phyloP scores from a whole-genome alignment of 2,888 invertebrate genomes.

The Acronicta psi region DNA sequence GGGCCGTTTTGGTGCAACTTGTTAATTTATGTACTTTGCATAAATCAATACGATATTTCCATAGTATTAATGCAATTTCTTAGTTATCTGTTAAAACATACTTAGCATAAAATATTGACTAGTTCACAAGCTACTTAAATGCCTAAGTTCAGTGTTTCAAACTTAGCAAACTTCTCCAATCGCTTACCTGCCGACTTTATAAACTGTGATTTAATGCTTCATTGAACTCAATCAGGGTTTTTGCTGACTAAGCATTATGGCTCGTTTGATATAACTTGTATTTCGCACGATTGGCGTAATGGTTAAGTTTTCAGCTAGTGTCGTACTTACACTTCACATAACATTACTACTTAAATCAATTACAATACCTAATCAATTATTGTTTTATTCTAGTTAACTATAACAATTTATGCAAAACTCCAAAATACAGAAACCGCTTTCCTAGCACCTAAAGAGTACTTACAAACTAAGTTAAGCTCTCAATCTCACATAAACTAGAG shows the following conservation, averaged over 20 bases:
- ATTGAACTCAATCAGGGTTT: constrained; percentile 23
- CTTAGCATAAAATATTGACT: constrained; percentile 31
- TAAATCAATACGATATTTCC: too few species aligned
- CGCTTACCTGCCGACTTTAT: constrained; percentile 39
- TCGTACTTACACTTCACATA: too few species aligned
- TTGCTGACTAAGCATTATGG: constrained; percentile 19
- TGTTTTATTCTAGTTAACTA: too few species aligned
- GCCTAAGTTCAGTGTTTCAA: constrained; percentile 33
- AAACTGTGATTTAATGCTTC: constrained; percentile 39
- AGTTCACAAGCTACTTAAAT: constrained; percentile 23
- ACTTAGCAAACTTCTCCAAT: constrained; percentile 32
- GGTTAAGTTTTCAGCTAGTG: too few species aligned
- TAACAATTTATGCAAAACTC: too few species aligned
- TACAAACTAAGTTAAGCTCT: constrained; percentile 11
- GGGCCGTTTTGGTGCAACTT: too few species aligned
- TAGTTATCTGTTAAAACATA: constrained; percentile 6
- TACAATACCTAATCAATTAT: too few species aligned
- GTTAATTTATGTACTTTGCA: neutral
- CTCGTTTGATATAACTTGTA: neutral
- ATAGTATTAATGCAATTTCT: constrained; percentile 6
- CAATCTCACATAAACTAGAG: constrained; percentile 2
- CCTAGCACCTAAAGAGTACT: neutral
- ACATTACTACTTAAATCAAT: too few species aligned
- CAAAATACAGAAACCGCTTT: neutral
- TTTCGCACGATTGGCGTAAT: neutral